phyloP scores from a whole-genome alignment of 2,797 vertebrate genomes.

The Eulemur coronatus region DNA sequence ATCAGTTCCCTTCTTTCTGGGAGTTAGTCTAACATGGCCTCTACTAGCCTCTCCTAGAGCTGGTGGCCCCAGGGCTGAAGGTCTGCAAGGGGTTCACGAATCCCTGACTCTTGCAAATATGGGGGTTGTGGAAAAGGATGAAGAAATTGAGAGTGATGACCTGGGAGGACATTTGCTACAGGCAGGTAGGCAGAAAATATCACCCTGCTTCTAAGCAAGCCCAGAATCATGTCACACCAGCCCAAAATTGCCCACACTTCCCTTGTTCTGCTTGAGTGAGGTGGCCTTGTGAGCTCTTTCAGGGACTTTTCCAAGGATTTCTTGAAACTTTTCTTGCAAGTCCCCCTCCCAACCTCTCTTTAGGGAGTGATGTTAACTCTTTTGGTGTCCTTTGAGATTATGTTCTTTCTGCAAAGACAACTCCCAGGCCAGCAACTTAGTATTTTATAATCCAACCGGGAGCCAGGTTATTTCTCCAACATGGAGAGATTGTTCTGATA shows the following conservation, averaged over 20 bases:
- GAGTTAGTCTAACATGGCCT: not conserved
- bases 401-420: not conserved
- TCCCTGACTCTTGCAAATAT: not conserved
- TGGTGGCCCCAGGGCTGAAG: not conserved
- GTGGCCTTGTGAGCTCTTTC: not conserved
- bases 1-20: not conserved
- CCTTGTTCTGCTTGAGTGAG: not conserved
- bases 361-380: not conserved
- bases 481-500: not conserved
- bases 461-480: not conserved
- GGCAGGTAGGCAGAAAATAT: not conserved
- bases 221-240: accelerated
- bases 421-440: not conserved
- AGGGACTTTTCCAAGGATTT: not conserved
- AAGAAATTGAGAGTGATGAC: not conserved
- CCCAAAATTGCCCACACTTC: too few species aligned
- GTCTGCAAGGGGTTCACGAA: not conserved
- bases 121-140: not conserved
- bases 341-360: not conserved
- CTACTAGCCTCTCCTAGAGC: not conserved
- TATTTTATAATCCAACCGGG: not conserved
- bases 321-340: not conserved
- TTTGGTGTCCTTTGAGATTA: not conserved
- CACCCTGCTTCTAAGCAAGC: not conserved
- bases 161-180: not conserved